Percentiles rank a stretch among this genome's conserved stretches.
phyloP scores from a whole-genome alignment of 2,113 vertebrate genomes.

The Heteronetta atricapilla region DNA sequence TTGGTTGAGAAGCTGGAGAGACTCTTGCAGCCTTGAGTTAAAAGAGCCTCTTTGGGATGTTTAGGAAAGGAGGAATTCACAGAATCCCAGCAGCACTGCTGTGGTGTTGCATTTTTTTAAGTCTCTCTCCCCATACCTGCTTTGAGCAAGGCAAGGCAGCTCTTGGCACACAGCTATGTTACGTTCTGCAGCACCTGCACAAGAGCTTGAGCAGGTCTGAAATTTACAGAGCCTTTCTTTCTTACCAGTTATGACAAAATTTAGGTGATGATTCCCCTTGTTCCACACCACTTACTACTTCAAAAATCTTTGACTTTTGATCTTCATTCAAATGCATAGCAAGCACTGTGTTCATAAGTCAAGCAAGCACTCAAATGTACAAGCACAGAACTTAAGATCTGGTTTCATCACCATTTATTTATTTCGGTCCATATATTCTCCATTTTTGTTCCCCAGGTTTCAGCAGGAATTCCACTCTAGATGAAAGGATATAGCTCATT shows the following conservation, averaged over 20 bases:
- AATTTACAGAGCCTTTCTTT: not conserved
- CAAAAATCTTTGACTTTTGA: not conserved
- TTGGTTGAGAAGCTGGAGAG: not conserved
- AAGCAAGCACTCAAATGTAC: not conserved
- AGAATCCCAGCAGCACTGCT: not conserved
- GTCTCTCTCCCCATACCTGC: not conserved
- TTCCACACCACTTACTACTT: not conserved
- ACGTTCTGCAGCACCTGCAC: not conserved
- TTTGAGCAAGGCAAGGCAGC: not conserved
- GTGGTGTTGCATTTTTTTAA: not conserved
- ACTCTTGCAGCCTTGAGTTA: not conserved
- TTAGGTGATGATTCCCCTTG: not conserved
- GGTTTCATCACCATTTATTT: not conserved
- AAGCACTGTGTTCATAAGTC: not conserved
- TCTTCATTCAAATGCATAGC: accelerated
- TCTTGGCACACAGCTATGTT: not conserved
- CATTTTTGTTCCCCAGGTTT: not conserved
- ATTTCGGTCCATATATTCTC: not conserved
- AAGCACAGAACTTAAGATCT: not conserved
- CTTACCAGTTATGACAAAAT: not conserved
- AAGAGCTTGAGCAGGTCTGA: not conserved
- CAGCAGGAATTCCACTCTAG: not conserved
- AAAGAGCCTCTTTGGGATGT: not conserved
- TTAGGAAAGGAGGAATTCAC: not conserved
- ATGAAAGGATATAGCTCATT: not conserved